These are phyloP conservation scores for Muricea muricata DNA, from an alignment of 92 coral and sea anemone species.

Conservation along the genomic window DNA sequence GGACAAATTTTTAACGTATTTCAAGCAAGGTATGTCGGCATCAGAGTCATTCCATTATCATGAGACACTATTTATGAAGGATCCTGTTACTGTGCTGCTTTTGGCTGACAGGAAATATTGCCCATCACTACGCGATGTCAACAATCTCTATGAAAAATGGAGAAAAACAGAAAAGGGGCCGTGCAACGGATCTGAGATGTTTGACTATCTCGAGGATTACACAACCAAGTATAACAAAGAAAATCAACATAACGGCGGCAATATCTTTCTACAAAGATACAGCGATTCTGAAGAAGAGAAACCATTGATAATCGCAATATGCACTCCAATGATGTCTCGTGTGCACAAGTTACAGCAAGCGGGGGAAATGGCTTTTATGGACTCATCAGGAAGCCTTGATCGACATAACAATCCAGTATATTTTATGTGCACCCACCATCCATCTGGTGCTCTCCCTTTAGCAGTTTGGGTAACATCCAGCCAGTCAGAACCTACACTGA, in stretches of 20 bases:
- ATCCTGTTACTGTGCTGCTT: constrained; percentile 55
- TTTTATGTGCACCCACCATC: constrained; percentile 63
- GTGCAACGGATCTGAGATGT: constrained; percentile 60
- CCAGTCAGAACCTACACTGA: constrained; percentile 39
- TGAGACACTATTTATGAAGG: constrained; percentile 55
- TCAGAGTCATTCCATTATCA: constrained; percentile 66
- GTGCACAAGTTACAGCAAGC: constrained; percentile 58
- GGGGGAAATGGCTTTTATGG: constrained; percentile 68
- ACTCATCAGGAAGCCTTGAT: constrained; percentile 69
- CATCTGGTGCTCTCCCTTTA: constrained; percentile 61
- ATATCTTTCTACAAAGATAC: constrained; percentile 45
- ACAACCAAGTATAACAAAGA: constrained; percentile 41
- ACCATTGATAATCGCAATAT: constrained; percentile 58
- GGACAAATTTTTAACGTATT: no score
- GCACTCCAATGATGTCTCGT: no score
- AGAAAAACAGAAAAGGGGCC: constrained; percentile 51
- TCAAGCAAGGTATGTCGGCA: constrained; percentile 67
- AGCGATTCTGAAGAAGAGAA: constrained; percentile 16
- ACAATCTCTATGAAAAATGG: constrained; percentile 64
- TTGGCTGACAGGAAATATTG: constrained; percentile 58
- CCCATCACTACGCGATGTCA: constrained; percentile 66
- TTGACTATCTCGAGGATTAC: constrained; percentile 40
- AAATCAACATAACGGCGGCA: constrained; percentile 40
- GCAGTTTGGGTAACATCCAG: constrained; percentile 64
- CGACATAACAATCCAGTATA: no score